Base-by-base conservation (phyloP, 2,888 invertebrate species). In the Limnephilus auricula region DNA sequence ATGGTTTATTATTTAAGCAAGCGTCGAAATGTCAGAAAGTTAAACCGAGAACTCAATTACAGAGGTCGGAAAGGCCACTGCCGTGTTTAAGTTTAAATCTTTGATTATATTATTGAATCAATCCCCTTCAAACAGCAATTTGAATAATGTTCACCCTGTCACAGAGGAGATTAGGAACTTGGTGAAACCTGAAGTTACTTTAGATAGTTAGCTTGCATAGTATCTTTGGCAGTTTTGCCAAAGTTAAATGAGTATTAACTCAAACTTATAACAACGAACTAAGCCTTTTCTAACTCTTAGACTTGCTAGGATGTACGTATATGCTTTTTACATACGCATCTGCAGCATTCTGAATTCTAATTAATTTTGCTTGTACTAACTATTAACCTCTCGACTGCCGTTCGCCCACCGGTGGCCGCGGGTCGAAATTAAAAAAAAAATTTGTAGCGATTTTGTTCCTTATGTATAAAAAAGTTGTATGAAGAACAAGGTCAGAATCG, bases 1-100 rank as follows among this genome's bases (percentile, higher is more conserved):
- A 65, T n/a, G 25, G 65, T 65, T 25, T 65, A 65, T 65, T 65
- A 65, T 65, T 65, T 65, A 65, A 9, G 9, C 65, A n/a, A 65
- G 65, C 65, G 65, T 65, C 25, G 65, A 65, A 65, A 65, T 65
- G 65, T 65, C 65, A 65, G 65, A 65, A 65, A 65, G 65, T 65
- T 65, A 25, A 25, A 25, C n/a, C 25, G 25, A 25, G n/a, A 65
- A 65, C 65, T n/a, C 65, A 65, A 25, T 65, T 65, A 65, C 65
- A 65, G 65, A 25, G 65, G 65, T n/a, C 65, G 65, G 25, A 25
- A 65, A 6, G 65, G 18, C n/a, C 65, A 25, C n/a, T 9, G 65
- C 65, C 65, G 65, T 65, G 65, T n/a, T 65, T 65, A 65, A 65
- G 65, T 65, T 65, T 65, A n/a, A 65, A 65, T 65, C 65, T 65